Base-by-base conservation (phyloP, 2,797 vertebrate genomes). In the Pteronotus mesoamericanus region DNA sequence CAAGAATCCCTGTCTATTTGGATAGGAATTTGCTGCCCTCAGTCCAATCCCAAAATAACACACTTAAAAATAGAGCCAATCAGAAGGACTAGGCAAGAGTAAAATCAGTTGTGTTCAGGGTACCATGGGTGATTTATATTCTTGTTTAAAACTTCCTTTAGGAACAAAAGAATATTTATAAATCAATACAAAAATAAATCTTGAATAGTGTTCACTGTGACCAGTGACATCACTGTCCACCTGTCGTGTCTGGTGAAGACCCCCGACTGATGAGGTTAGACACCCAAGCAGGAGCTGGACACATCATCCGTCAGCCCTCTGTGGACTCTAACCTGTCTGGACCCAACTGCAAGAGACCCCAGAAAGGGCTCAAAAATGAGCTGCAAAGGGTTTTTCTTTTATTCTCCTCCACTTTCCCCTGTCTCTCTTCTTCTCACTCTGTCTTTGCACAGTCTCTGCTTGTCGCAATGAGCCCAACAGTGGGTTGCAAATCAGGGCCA, bases 1-100 rank as follows among this genome's bases (percentile, higher is more conserved):
- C 46, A 79, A 66, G 79, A 53, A 53, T 66, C 34, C 19, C 5
- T 71, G 22, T 2, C n/a, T 19, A 74, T 83, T 39, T 90, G 55
- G n/a, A 16, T 14, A 68, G 29, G 57, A 92, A 87, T 94, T 74
- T 92, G 66, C 85, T 94, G 55, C 46, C 46, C 26, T 84, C 44
- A 48, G 55, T 85, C 29, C 26, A 86, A 78, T 69, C 51, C 26
- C 78, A 46, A 95, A 94, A 80, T 75, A 94, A 93, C 91, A 64
- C 51, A 57, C 26, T 84, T 94, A 64, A 82, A 82, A 55, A 89
- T 64, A 80, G 88, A 66, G 21, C 46, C n/a, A 61, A 14, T 80
- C 42, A 24, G 79, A 86, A 83, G 32, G 29, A 68, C 15, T 15
- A 90, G 8, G 15, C 19, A 57, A 59, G 51, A 88, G 29, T 15